Conservation (phyloP, 2,888 invertebrate genomes). For the Thumatha senex region DNA sequence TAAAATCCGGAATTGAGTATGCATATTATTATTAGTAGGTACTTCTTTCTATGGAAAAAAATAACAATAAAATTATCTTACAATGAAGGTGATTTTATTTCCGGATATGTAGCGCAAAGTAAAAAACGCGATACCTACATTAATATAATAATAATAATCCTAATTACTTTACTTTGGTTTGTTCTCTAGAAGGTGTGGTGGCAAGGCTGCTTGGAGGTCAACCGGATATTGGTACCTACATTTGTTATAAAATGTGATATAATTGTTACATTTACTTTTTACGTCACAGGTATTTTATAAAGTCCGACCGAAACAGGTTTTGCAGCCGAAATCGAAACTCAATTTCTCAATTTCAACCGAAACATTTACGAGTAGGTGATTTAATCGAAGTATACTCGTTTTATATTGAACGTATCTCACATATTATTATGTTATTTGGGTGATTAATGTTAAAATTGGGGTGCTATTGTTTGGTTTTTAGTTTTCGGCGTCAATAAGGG, state of each 20-base stretch:
- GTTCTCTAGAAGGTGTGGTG: conserved; percentile 59
- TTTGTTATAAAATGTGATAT: conserved; percentile 32
- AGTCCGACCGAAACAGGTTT: no score
- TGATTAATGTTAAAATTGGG: no score
- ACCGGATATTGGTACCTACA: conserved; percentile 56
- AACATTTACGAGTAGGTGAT: no score
- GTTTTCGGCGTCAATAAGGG: no score
- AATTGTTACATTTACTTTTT: conserved; percentile 21
- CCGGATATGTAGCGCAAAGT: neutral
- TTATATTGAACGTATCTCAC: no score
- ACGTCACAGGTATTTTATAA: conserved; percentile 10
- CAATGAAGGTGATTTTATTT: neutral
- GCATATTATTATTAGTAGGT: neutral
- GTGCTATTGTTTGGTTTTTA: no score
- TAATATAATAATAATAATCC: conserved; percentile 3
- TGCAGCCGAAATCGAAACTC: no score
- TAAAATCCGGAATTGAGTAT: neutral
- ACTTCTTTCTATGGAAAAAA: neutral
- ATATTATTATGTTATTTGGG: no score
- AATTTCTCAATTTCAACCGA: no score
- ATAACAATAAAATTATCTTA: neutral
- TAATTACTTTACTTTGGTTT: conserved; percentile 18
- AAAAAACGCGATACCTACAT: neutral
- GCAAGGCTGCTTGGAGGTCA: conserved; percentile 70
- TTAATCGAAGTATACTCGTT: no score